Conservation (phyloP, 2,888 invertebrate species). For the Spilarctia lutea region DNA sequence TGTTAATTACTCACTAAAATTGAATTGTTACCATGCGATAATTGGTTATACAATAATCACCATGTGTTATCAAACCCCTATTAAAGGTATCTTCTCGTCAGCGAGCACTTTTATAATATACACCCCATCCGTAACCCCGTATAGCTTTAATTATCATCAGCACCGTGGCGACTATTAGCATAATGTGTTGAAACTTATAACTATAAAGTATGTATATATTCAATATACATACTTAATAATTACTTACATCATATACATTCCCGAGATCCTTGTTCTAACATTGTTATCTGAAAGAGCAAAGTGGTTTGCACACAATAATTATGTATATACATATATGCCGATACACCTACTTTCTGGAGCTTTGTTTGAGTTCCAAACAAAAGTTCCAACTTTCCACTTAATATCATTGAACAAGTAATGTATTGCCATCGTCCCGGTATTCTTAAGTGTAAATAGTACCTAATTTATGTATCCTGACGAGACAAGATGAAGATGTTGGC, state of each 20-base stretch:
- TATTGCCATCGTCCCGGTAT: background rate
- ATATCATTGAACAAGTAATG: constrained; percentile 13
- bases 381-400: constrained; percentile 14
- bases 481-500: background rate
- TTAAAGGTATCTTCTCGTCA: background rate
- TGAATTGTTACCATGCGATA: background rate
- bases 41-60: background rate
- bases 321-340: background rate
- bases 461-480: background rate
- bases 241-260: background rate
- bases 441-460: background rate
- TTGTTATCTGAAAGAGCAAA: constrained; percentile 5
- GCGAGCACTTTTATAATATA: background rate
- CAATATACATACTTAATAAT: no score
- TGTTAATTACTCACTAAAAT: no score
- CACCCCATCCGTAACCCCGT: background rate
- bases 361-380: constrained; percentile 12
- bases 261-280: background rate
- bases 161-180: background rate
- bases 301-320: background rate
- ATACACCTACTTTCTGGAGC: background rate
- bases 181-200: background rate
- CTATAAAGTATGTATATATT: background rate
- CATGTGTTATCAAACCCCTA: background rate
- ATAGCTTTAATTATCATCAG: background rate